Conservation (phyloP, 1,140 invertebrate species). For the Drosophila simulans region DNA sequence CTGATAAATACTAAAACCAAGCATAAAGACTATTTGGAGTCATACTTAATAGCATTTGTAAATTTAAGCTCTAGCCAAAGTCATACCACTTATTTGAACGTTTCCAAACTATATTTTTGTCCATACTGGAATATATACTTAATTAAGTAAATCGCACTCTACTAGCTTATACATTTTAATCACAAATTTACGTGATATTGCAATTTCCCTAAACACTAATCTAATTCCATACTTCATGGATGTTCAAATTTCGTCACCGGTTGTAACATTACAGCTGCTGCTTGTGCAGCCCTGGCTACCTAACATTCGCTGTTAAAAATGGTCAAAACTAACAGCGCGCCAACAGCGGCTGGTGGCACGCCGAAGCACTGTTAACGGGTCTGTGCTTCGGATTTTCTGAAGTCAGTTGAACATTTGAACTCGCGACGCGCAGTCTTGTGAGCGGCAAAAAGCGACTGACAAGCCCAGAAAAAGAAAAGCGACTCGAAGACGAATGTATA, state of each 20-base stretch:
- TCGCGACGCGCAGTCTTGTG: slow-evolving; percentile 78
- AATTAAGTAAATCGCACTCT: too few relatives aligned
- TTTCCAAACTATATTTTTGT: too few relatives aligned
- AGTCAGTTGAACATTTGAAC: slow-evolving; percentile 66
- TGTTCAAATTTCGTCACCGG: not conserved
- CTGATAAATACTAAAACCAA: not conserved
- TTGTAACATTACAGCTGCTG: slow-evolving; percentile 10
- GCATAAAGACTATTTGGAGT: too few relatives aligned
- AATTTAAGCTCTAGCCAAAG: too few relatives aligned
- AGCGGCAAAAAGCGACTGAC: slow-evolving; percentile 50
- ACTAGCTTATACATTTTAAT: too few relatives aligned
- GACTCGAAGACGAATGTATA: slow-evolving; percentile 58
- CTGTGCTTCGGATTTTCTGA: slow-evolving; percentile 7
- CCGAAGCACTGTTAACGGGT: slow-evolving; percentile 25
- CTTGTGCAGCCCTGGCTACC: slow-evolving; percentile 42
- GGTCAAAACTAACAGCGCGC: slow-evolving; percentile 45
- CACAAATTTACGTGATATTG: too few relatives aligned
- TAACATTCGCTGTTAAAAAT: slow-evolving; percentile 56
- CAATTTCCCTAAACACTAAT: not conserved
- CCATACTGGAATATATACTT: too few relatives aligned
- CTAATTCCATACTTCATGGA: not conserved
- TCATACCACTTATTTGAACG: too few relatives aligned
- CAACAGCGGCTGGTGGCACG: not conserved
- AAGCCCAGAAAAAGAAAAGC: slow-evolving; percentile 4
- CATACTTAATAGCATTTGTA: too few relatives aligned